These are phyloP conservation scores for Dendroctonus ponderosae DNA, from an alignment of 1,140 invertebrate genomes.

Conservation along the genomic window DNA sequence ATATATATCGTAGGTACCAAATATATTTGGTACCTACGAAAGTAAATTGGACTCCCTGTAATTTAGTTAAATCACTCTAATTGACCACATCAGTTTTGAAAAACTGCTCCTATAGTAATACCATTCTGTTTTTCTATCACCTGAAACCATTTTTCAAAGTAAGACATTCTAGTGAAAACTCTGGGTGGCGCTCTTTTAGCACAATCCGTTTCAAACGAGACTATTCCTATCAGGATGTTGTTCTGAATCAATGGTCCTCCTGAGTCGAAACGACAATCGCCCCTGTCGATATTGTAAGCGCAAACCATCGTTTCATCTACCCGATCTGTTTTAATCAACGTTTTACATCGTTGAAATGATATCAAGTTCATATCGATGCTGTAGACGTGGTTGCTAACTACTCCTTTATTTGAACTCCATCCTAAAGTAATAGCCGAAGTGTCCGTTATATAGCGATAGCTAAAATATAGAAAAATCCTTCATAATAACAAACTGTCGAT, in stretches of 20 bases:
- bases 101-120: constrained; percentile 20
- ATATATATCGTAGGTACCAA: too few relatives aligned
- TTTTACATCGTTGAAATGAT: constrained; percentile 23
- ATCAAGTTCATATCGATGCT: constrained; percentile 21
- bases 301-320: constrained; percentile 32
- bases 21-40: too few relatives aligned
- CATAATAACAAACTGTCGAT: neutral
- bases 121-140: constrained; percentile 19
- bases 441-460: constrained; percentile 27
- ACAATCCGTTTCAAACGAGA: constrained; percentile 27
- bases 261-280: constrained; percentile 29
- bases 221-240: constrained; percentile 31
- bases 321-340: constrained; percentile 10
- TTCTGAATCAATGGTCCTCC: constrained; percentile 28
- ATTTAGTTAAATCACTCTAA: too few relatives aligned
- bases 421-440: constrained; percentile 28
- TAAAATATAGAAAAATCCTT: constrained; percentile 1
- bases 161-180: constrained; percentile 29
- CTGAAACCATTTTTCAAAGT: constrained; percentile 29
- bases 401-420: constrained; percentile 22
- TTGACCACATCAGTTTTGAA: constrained; percentile 8
- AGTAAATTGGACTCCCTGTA: too few relatives aligned
- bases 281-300: constrained; percentile 18
- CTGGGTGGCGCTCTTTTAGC: constrained; percentile 20
- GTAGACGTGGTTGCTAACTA: constrained; percentile 12